Conservation (phyloP, 2,888 invertebrate species). For the Pyrrhosoma nymphula region DNA sequence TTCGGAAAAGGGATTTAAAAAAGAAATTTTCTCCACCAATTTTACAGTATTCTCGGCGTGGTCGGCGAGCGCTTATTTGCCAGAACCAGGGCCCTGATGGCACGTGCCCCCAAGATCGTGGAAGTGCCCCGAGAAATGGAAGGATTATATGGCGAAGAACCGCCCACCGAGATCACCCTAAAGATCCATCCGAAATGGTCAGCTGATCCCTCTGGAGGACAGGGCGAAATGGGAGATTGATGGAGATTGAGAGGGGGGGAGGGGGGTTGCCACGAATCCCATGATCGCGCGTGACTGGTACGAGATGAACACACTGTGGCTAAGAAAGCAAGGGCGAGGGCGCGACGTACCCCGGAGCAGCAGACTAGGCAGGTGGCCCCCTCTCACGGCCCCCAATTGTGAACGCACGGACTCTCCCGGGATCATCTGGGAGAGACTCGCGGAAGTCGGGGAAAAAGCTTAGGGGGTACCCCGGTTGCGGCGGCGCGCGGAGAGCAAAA, state of each 20-base stretch:
- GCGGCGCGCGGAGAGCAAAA: background rate
- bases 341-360: background rate
- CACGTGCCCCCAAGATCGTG: background rate
- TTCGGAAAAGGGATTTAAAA: too few species aligned
- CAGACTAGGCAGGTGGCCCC: background rate
- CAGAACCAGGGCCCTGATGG: background rate
- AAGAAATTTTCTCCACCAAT: too few species aligned
- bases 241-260: background rate
- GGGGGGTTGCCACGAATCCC: background rate
- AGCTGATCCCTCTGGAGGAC: background rate
- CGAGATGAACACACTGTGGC: background rate
- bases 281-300: background rate
- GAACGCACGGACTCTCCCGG: conserved; percentile 9
- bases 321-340: too few species aligned
- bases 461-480: background rate
- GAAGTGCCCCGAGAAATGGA: background rate
- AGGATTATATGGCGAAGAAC: background rate
- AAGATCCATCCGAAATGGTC: background rate
- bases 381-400: conserved; percentile 30
- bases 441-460: background rate
- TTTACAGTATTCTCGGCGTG: too few species aligned
- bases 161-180: background rate
- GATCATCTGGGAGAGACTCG: background rate
- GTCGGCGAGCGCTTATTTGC: too few species aligned
- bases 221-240: background rate